Evolutionary conservation across 2,113 vertebrate species (phyloP), one percentile per base, ranked within the genome.

Genomic region (Paradisaea rubra): DNA sequence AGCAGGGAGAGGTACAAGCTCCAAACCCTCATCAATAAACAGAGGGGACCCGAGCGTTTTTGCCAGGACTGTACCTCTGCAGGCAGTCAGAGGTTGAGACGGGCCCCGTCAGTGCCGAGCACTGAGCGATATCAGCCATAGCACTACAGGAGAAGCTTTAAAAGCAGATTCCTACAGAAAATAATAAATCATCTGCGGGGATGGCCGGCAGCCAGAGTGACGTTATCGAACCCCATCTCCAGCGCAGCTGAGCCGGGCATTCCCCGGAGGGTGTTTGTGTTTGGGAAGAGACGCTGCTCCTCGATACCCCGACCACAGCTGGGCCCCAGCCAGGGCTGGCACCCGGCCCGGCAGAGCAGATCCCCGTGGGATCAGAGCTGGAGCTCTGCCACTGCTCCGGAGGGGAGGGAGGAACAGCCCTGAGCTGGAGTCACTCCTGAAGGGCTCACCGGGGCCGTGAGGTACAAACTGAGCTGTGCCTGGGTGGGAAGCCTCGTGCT

Each of bases 201-300:
- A 19, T 89, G 88, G 78, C 91, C 6, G 4, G 78, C 68, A 42
- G 95, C 94, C 95, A 95, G 65, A 16, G 95, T 89, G 94, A 95
- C 66, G 49, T 61, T 83, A 87, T 27, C 15, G 13, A 81, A 85
- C 28, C 76, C 93, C 89, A 88, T 89, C 91, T 42, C 86, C 18
- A 4, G 52, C 9, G 60, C 91, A 92, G 86, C 88, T 89, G 89
- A 93, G 27, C 3, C 1, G 27, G 90, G 78, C 82, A 53, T 78
- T 91, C 91, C 94, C 86, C 39, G 11, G 79, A 59, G 95, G 24
- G 7, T 10, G 41, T 45, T 56, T 91, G 73, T 76, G 78, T 50
- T 94, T 31, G 85, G 91, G 86, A 83, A 78, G 95, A 57, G 86
- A 50, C 30, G 44, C 74, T 74, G 82, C 91, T 63, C 60, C 65